Evolutionary conservation across 2,888 invertebrate species (phyloP).

Genomic region (Teinopalpus imperialis): DNA sequence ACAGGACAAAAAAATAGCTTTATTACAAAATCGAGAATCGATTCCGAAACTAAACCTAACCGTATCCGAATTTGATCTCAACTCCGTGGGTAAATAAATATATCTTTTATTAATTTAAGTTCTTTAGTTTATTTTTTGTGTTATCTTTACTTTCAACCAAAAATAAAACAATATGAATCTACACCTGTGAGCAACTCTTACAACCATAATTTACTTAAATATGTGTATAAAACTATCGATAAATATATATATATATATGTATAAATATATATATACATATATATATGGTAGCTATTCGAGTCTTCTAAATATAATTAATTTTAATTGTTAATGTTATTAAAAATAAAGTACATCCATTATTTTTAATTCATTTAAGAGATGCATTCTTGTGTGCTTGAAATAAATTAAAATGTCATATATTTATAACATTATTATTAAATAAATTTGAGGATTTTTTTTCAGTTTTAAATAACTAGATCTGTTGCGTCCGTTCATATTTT

Average conservation of each 20-base stretch:
- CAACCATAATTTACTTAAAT: slow-evolving; percentile 33
- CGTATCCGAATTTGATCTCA: slow-evolving; percentile 33
- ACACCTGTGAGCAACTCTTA: slow-evolving; percentile 48
- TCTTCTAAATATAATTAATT: slow-evolving; percentile 40
- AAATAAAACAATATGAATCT: slow-evolving; percentile 28
- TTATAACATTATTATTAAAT: too few relatives aligned
- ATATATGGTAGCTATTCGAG: slow-evolving; percentile 70
- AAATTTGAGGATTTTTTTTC: too few relatives aligned
- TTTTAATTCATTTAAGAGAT: too few relatives aligned
- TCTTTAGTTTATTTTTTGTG: not conserved
- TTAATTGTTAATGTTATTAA: slow-evolving; percentile 15
- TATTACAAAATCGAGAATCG: too few relatives aligned
- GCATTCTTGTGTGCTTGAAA: not conserved
- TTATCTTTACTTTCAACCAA: slow-evolving; percentile 4
- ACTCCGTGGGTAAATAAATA: slow-evolving; percentile 45
- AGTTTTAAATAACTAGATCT: too few relatives aligned
- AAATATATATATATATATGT: too few relatives aligned
- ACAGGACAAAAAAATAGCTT: too few relatives aligned
- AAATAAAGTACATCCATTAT: not conserved
- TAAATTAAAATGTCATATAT: not conserved
- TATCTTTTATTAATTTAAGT: slow-evolving; percentile 36
- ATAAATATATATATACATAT: too few relatives aligned
- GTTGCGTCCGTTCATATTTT: too few relatives aligned
- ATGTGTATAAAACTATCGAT: slow-evolving; percentile 40
- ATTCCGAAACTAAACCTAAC: too few relatives aligned